Evolutionary conservation across 2,797 vertebrate genomes (phyloP).

Genomic region (Spheniscus humboldti): DNA sequence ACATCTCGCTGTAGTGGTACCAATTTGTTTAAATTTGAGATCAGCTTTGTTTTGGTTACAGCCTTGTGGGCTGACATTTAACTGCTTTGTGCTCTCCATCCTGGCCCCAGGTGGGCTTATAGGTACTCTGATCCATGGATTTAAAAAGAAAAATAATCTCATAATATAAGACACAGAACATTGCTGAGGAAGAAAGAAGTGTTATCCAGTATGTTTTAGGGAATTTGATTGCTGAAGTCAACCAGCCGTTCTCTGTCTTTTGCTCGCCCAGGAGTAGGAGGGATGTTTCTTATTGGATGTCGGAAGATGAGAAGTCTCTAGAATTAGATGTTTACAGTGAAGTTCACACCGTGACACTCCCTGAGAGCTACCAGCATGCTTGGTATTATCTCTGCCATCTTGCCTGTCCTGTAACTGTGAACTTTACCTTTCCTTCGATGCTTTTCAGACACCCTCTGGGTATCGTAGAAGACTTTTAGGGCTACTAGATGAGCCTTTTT

Average conservation of each 20-base stretch:
- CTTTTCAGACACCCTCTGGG: background rate
- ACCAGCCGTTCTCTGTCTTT: background rate
- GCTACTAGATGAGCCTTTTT: background rate
- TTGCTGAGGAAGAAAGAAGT: background rate
- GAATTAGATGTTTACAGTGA: background rate
- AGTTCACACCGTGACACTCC: accelerated
- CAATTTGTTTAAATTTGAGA: background rate
- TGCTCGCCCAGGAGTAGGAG: background rate
- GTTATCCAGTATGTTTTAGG: background rate
- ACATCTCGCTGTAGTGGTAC: background rate
- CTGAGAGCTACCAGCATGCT: accelerated
- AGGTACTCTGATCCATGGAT: background rate
- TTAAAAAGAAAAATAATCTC: background rate
- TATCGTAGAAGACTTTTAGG: background rate
- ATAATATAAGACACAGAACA: background rate
- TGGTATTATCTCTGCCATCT: background rate
- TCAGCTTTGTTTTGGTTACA: background rate
- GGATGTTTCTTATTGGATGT: background rate
- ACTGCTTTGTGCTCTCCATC: background rate
- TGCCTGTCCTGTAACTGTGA: background rate
- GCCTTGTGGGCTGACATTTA: constrained; percentile 15
- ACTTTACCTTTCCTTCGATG: background rate
- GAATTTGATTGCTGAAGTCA: background rate
- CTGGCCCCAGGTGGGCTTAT: background rate
- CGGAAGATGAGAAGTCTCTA: background rate